Percentiles rank a stretch among this genome's conserved stretches.
phyloP scores from a whole-genome alignment of 1,140 invertebrate species.

The Nebria ingens region DNA sequence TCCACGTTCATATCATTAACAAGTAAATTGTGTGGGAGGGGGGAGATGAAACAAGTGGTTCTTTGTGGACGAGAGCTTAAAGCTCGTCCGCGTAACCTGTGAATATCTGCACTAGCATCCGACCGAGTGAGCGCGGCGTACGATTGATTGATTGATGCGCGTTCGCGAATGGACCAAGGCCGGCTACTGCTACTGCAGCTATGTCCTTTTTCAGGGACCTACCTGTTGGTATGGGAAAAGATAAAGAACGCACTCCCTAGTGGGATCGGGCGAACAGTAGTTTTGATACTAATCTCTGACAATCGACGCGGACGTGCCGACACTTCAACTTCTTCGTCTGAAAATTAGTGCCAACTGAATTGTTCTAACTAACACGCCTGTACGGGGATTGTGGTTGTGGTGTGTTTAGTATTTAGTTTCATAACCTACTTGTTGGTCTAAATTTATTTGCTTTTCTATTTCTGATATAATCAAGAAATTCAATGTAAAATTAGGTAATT shows the following conservation, averaged over 20 bases:
- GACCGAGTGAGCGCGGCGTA: no score
- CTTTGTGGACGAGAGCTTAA: no score
- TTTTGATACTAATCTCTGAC: slow-evolving; percentile 81
- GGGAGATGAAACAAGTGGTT: background rate
- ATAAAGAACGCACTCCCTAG: slow-evolving; percentile 90
- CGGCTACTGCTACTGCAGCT: slow-evolving; percentile 25
- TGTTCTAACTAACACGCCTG: slow-evolving; percentile 17
- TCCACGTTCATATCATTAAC: no score
- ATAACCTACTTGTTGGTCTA: no score
- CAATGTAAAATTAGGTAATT: no score
- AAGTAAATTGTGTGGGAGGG: no score
- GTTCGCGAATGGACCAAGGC: background rate
- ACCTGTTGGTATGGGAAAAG: slow-evolving; percentile 90
- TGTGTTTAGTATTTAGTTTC: no score
- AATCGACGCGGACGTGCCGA: slow-evolving; percentile 77
- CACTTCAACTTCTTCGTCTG: slow-evolving; percentile 37
- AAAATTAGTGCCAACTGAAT: slow-evolving; percentile 28
- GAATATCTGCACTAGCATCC: background rate
- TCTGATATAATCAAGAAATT: no score
- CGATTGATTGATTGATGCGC: no score
- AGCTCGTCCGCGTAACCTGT: background rate
- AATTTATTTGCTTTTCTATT: no score
- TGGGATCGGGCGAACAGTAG: slow-evolving; percentile 88
- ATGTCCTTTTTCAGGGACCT: slow-evolving; percentile 31
- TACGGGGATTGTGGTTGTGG: background rate